phyloP scores from a whole-genome alignment of 2,888 invertebrate species.

The Griposia aprilina region DNA sequence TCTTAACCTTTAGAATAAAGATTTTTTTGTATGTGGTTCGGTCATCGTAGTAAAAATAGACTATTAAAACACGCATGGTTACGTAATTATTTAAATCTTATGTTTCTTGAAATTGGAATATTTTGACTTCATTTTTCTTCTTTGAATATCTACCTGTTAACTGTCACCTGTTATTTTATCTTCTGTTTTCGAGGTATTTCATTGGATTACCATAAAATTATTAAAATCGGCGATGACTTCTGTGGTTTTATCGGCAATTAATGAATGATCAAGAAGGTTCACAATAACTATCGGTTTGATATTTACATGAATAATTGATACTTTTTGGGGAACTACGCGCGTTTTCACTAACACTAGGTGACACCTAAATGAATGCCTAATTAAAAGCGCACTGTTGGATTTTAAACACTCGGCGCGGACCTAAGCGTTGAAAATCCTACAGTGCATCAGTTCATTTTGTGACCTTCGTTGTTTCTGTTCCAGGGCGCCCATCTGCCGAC shows the following conservation, averaged over 20 bases:
- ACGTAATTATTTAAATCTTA: constrained; percentile 29
- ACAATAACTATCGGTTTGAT: neutral
- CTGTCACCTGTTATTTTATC: neutral
- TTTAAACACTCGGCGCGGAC: neutral
- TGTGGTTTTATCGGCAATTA: constrained; percentile 9
- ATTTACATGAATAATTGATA: neutral
- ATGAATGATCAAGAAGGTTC: neutral
- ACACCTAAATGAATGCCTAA: neutral
- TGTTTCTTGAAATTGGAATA: constrained; percentile 9
- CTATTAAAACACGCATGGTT: constrained; percentile 34
- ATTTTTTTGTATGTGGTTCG: constrained; percentile 38
- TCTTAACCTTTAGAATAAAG: constrained; percentile 53
- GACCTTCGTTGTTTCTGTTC: constrained; percentile 56
- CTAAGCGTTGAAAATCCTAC: neutral
- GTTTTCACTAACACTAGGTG: neutral
- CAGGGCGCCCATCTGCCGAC: constrained; percentile 94
- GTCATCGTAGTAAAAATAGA: constrained; percentile 61
- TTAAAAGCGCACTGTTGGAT: neutral
- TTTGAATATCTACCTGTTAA: neutral
- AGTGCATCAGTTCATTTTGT: neutral
- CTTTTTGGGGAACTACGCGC: neutral
- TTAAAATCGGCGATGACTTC: neutral
- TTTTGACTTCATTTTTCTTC: neutral
- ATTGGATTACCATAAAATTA: constrained; percentile 18
- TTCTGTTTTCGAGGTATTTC: neutral